A percentile compares a stretch with the other conserved stretches of the same genome.
Conservation (phyloP, 2,888 invertebrate genomes). For the Drosophila pullipes region DNA sequence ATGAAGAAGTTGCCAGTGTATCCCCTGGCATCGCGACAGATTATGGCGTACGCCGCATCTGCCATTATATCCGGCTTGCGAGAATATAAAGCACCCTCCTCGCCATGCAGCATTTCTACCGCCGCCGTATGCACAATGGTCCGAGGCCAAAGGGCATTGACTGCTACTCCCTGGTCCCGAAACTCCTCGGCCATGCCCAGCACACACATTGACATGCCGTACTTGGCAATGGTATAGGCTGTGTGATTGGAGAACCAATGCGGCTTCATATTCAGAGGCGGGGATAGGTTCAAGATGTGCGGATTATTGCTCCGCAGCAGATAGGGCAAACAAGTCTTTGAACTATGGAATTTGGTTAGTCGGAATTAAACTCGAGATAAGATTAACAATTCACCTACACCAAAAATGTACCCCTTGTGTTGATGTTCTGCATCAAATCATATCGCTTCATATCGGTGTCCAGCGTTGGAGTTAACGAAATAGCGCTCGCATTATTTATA, state of each 20-base stretch:
- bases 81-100: slow-evolving; percentile 66
- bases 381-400: slow-evolving; percentile 88
- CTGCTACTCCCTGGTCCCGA: slow-evolving; percentile 92
- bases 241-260: slow-evolving; percentile 95
- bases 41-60: slow-evolving; percentile 83
- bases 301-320: slow-evolving; percentile 94
- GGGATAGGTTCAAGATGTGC: slow-evolving; percentile 97
- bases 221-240: slow-evolving; percentile 99
- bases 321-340: slow-evolving; percentile 95
- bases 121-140: slow-evolving; percentile 97
- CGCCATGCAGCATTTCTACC: slow-evolving; percentile 92
- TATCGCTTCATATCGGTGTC: slow-evolving; percentile 97
- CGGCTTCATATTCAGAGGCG: slow-evolving; percentile 95
- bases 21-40: slow-evolving; percentile 89
- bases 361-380: not conserved
- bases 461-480: slow-evolving; percentile 92
- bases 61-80: slow-evolving; percentile 85
- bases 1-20: slow-evolving; percentile 96
- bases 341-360: slow-evolving; percentile 87
- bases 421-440: slow-evolving; percentile 97
- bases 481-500: slow-evolving; percentile 98
- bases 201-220: slow-evolving; percentile 99
- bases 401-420: slow-evolving; percentile 97
- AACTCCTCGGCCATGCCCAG: slow-evolving; percentile 99
- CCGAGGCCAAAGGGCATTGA: slow-evolving; percentile 98